Conservation (phyloP, 2,113 vertebrate genomes). For the Hydropotes inermis region DNA sequence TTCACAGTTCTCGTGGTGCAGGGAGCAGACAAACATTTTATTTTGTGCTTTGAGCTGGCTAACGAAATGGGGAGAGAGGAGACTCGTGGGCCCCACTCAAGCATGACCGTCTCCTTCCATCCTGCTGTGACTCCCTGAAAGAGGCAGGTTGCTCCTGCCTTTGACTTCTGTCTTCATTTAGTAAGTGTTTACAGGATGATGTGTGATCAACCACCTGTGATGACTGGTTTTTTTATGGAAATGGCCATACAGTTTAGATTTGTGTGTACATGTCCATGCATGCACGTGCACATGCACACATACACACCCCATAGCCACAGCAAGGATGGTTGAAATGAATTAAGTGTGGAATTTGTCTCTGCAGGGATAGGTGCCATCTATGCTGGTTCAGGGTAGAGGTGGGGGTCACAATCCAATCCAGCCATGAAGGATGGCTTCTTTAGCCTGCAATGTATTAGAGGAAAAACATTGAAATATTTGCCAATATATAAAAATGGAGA, state of each 20-base stretch:
- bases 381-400: not conserved
- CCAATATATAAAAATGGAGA: not conserved
- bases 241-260: not conserved
- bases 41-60: not conserved
- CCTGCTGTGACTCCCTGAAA: not conserved
- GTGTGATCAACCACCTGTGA: fast-evolving
- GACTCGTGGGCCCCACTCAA: fast-evolving
- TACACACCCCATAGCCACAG: not conserved
- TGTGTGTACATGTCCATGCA: fast-evolving
- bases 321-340: fast-evolving
- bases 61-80: not conserved
- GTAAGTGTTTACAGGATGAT: not conserved
- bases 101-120: not conserved
- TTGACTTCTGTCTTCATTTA: not conserved
- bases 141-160: not conserved
- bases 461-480: not conserved
- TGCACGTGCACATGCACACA: fast-evolving
- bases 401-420: not conserved
- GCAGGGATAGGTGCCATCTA: not conserved
- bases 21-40: not conserved
- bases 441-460: not conserved
- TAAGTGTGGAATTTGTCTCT: not conserved
- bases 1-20: not conserved
- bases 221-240: not conserved
- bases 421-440: not conserved